These are phyloP conservation scores for Troides oblongomaculatus DNA, from an alignment of 2,888 invertebrate species.

Conservation along the genomic window DNA sequence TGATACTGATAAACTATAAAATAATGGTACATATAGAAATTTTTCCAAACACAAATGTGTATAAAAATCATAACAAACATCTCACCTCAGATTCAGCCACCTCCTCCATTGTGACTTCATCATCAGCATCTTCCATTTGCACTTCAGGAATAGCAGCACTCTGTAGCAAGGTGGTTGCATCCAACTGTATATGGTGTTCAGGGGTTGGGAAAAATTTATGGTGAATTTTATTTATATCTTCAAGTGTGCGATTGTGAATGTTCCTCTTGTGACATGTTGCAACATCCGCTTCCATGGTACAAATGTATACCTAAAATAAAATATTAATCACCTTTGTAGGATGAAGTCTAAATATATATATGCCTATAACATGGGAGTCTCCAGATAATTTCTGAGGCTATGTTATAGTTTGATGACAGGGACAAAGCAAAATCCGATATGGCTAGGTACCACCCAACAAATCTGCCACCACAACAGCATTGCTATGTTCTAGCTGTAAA, in stretches of 20 bases:
- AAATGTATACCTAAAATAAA: constrained; percentile 88
- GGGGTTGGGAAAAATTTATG: constrained; percentile 89
- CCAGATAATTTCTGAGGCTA: too few relatives aligned
- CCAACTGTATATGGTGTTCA: constrained; percentile 88
- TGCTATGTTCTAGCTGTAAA: too few relatives aligned
- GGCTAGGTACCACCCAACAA: too few relatives aligned
- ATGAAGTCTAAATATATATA: too few relatives aligned
- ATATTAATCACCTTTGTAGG: too few relatives aligned
- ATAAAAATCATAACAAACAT: constrained; percentile 24
- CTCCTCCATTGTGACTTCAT: constrained; percentile 65
- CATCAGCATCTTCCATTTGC: constrained; percentile 88
- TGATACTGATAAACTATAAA: too few relatives aligned
- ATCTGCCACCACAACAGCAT: too few relatives aligned
- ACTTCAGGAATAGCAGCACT: constrained; percentile 90
- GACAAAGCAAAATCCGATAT: too few relatives aligned
- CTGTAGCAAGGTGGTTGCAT: constrained; percentile 91
- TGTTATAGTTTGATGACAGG: too few relatives aligned
- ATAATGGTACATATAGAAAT: constrained; percentile 1
- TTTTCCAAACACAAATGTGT: constrained; percentile 1
- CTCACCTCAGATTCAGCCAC: constrained; percentile 74
- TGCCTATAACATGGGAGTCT: too few relatives aligned
- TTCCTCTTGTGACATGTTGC: constrained; percentile 90
- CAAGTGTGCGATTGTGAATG: constrained; percentile 88
- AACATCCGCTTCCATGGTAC: constrained; percentile 91
- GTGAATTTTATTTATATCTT: constrained; percentile 87